A percentile compares a stretch with the other conserved stretches of the same genome.
These are phyloP conservation scores for Coturnix japonica DNA, from an alignment of 2,113 vertebrate species.

Conservation along the genomic window DNA sequence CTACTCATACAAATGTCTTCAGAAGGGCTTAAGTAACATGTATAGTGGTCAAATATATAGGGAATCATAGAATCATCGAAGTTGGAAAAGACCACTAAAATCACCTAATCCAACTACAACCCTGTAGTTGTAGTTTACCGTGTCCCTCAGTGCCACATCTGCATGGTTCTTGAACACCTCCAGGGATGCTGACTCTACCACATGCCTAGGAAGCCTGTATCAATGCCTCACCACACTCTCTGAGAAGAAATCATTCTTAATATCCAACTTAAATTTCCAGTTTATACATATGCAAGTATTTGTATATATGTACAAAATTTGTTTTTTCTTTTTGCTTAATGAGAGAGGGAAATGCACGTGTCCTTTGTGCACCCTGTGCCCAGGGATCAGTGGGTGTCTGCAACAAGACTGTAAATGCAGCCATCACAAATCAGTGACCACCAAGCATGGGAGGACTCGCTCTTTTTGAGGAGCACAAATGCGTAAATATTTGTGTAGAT, in stretches of 20 bases:
- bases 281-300: background rate
- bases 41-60: background rate
- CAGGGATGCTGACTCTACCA: too few species aligned
- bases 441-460: background rate
- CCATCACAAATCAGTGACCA: too few species aligned
- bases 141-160: too few species aligned
- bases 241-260: too few species aligned
- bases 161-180: too few species aligned
- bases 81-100: too few species aligned
- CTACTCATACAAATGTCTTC: background rate
- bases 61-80: too few species aligned
- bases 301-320: too few species aligned
- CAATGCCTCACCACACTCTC: too few species aligned
- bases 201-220: too few species aligned
- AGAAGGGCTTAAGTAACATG: background rate
- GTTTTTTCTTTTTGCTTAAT: background rate
- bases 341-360: background rate
- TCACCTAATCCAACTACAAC: too few species aligned
- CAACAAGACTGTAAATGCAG: background rate
- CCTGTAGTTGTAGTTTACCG: too few species aligned
- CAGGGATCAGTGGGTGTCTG: rapidly evolving
- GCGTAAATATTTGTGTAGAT: background rate
- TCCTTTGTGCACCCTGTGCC: background rate
- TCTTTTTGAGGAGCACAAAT: background rate
- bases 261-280: background rate